Base-by-base conservation (phyloP, 2,888 invertebrate species). In the Archips crataeganus region DNA sequence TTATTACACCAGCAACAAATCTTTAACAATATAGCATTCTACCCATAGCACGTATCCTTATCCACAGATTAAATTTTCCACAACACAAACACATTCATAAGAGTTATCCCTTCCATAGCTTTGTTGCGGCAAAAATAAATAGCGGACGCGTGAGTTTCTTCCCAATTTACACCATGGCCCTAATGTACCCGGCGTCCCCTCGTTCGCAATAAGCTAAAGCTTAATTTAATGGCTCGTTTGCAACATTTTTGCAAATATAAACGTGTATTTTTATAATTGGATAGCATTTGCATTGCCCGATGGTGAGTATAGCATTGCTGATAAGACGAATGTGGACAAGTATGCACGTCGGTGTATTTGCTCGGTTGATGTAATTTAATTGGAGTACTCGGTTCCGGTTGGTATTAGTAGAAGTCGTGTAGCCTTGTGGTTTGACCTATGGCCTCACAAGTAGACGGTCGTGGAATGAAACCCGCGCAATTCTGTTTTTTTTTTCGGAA, bases 281-380 rank as follows among this genome's bases (percentile, higher is more conserved):
- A 63, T 68, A n/a, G 15, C 11, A 72, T 72, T 57, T 68, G 72
- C 67, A 72, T 72, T 4, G 62, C 36, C n/a, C 4, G 32, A 66
- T 66, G 66, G 71, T 62, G 13, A 13, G 66, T 54, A 15, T 61
- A 61, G 42, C 71, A 71, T 66, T 61, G 49, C 71, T 66, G 51
- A 42, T 42, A 49, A 54, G 32, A 51, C 10, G 6, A 3, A 63
- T 47, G 63, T 70, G 63, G 70, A 9, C n/a, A n/a, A 5, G 6
- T 23, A 10, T 23, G 11, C 32, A 57, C 11, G 32, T 49, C 9
- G 3, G 23, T 2, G 15, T 32, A 32, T 32, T 57, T 57, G 34
- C 15, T 36, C 39, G 5, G n/a, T 60, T n/a, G n/a, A 34, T 39
- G 36, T 23, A 39, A 66, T 57, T 23, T 57, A 57, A 57, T 23